Percentiles rank a stretch among this genome's conserved stretches.
Evolutionary conservation across 1,140 invertebrate genomes (phyloP).

Genomic region (Nasonia giraulti): DNA sequence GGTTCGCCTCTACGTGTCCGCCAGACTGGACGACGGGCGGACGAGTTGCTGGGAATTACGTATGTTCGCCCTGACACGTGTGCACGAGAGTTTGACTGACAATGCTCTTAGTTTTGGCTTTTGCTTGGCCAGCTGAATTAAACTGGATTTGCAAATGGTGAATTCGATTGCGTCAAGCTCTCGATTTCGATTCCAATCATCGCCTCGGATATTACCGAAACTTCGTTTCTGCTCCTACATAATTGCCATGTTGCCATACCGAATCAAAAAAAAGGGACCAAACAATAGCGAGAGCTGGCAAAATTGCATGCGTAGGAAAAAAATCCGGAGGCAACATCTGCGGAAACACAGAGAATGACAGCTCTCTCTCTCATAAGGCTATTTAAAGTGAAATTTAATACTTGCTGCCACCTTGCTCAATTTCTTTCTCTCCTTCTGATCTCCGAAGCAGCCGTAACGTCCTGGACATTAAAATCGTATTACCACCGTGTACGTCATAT

Average conservation of each 20-base stretch:
- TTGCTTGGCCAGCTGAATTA: neutral
- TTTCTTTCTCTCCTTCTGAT: neutral
- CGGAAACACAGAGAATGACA: slow-evolving; percentile 44
- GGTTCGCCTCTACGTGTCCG: neutral
- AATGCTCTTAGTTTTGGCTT: neutral
- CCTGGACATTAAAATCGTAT: neutral
- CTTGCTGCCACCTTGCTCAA: neutral
- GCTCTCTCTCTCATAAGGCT: slow-evolving; percentile 6
- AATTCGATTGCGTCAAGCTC: too few relatives aligned
- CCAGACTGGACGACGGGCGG: neutral
- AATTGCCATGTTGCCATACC: too few relatives aligned
- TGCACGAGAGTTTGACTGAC: neutral
- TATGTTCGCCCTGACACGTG: neutral
- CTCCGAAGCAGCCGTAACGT: neutral
- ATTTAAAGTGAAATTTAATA: slow-evolving; percentile 51
- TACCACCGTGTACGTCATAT: neutral
- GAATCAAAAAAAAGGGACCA: too few relatives aligned
- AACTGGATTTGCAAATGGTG: neutral
- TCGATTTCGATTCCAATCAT: too few relatives aligned
- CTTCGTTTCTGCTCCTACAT: too few relatives aligned
- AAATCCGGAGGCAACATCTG: slow-evolving; percentile 32
- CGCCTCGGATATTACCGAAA: too few relatives aligned
- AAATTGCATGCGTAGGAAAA: slow-evolving; percentile 1
- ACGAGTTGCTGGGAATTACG: neutral
- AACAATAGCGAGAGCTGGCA: neutral